Evolutionary conservation across 2,113 vertebrate genomes (phyloP).

Genomic region (Candoia aspera): DNA sequence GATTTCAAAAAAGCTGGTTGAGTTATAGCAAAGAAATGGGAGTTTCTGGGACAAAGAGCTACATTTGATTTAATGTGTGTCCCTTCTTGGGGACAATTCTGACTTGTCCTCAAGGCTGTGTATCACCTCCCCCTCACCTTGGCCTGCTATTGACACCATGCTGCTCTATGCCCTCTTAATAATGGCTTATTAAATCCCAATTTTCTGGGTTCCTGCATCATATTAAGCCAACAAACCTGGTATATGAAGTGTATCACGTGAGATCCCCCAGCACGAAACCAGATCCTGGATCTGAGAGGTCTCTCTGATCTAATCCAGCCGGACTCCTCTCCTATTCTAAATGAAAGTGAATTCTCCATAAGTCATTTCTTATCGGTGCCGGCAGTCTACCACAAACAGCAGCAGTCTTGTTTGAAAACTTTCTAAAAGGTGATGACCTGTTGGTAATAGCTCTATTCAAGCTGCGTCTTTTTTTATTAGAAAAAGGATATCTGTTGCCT

Average conservation of each 20-base stretch:
- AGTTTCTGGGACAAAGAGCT: not conserved
- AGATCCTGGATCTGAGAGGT: not conserved
- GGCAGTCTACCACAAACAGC: constrained; percentile 11
- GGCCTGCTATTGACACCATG: not conserved
- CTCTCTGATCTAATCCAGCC: not conserved
- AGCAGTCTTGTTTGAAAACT: constrained; percentile 42
- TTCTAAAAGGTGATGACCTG: constrained; percentile 44
- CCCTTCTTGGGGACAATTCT: not conserved
- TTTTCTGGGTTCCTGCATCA: not conserved
- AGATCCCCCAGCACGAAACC: not conserved
- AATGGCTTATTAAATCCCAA: not conserved
- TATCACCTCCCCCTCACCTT: not conserved
- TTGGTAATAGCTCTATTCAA: constrained; percentile 42
- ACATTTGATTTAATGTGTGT: not conserved
- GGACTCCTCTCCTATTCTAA: not conserved
- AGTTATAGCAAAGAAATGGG: not conserved
- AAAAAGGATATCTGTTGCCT: constrained; percentile 63
- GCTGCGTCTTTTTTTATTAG: constrained; percentile 29
- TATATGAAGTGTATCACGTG: not conserved
- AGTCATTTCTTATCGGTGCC: not conserved
- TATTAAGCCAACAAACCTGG: not conserved
- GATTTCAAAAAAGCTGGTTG: not conserved
- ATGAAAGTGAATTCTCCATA: not conserved
- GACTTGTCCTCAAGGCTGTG: not conserved
- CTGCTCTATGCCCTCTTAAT: not conserved